phyloP scores from a whole-genome alignment of 2,797 vertebrate species.

The Argentina silus region DNA sequence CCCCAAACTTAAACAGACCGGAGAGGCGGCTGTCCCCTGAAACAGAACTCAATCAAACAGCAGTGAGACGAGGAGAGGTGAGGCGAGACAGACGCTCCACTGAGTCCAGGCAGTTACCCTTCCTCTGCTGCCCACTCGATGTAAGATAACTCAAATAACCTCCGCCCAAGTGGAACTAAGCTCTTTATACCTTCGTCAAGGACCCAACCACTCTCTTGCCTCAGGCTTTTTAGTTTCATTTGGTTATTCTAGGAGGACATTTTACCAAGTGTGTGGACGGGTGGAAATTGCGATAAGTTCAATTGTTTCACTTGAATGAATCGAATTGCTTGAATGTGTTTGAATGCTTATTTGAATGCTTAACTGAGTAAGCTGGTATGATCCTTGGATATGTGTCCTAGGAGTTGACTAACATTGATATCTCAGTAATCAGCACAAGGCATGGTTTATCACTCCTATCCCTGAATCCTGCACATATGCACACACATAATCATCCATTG shows the following conservation, averaged over 20 bases:
- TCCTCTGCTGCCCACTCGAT: slow-evolving; percentile 6
- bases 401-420: too few relatives aligned
- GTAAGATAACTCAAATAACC: slow-evolving; percentile 22
- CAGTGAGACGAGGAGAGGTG: background rate
- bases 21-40: too few relatives aligned
- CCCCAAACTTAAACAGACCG: background rate
- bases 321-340: too few relatives aligned
- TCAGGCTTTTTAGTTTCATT: background rate
- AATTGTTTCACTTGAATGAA: too few relatives aligned
- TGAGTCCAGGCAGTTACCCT: background rate
- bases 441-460: too few relatives aligned
- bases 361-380: too few relatives aligned
- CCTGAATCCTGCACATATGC: too few relatives aligned
- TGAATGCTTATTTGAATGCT: too few relatives aligned
- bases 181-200: background rate
- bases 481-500: too few relatives aligned
- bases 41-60: background rate
- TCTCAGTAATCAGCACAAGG: too few relatives aligned
- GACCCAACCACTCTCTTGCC: background rate
- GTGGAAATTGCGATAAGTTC: too few relatives aligned
- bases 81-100: background rate
- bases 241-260: background rate
- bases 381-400: too few relatives aligned
- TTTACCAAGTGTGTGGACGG: background rate
- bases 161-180: slow-evolving; percentile 22